Conservation (phyloP, 2,888 invertebrate species). For the Herminia tarsipennalis region DNA sequence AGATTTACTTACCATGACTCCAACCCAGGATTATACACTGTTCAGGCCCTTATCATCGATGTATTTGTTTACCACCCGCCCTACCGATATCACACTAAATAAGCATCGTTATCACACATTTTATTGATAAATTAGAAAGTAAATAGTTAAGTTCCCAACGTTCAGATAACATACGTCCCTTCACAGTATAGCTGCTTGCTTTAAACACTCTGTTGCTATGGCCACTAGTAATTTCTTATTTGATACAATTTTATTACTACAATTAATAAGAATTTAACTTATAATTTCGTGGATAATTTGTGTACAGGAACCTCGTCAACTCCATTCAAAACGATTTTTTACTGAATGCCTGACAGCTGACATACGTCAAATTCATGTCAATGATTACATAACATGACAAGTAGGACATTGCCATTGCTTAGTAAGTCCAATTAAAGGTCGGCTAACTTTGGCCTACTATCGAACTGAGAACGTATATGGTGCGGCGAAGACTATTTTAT, state of each 20-base stretch:
- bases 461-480: too few relatives aligned
- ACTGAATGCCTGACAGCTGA: conserved; percentile 5
- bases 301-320: neutral
- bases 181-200: conserved; percentile 1
- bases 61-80: conserved; percentile 48
- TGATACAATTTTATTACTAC: neutral
- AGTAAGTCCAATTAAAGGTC: too few relatives aligned
- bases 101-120: conserved; percentile 48
- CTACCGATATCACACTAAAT: conserved; percentile 41
- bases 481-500: too few relatives aligned
- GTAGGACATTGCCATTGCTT: too few relatives aligned
- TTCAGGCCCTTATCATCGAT: conserved; percentile 40
- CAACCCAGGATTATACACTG: conserved; percentile 1
- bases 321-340: conserved; percentile 2
- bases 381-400: neutral
- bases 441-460: too few relatives aligned
- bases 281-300: neutral
- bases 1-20: conserved; percentile 23
- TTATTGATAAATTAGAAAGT: conserved; percentile 60
- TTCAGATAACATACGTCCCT: neutral
- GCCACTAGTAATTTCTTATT: neutral
- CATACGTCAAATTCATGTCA: neutral
- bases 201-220: neutral
- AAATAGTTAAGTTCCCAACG: conserved; percentile 39
- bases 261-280: neutral